Conservation (phyloP, 2,113 vertebrate genomes). For the Fulica atra region DNA sequence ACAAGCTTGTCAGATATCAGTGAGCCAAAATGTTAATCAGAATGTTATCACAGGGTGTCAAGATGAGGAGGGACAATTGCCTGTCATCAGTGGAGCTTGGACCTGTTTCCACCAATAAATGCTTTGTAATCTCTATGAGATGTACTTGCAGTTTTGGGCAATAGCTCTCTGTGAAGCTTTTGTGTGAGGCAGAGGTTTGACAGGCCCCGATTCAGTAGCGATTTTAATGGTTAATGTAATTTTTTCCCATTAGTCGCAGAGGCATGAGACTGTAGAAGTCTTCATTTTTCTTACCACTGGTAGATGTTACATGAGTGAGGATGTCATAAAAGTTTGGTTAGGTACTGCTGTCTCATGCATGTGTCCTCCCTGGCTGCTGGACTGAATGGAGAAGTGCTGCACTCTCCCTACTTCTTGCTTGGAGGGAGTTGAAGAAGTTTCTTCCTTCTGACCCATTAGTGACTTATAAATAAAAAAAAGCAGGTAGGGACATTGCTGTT, state of each 20-base stretch:
- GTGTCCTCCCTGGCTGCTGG: accelerated
- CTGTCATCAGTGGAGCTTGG: background rate
- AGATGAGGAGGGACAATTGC: background rate
- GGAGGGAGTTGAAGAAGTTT: background rate
- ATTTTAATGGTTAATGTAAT: background rate
- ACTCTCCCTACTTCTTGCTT: background rate
- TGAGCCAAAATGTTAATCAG: background rate
- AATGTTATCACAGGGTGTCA: background rate
- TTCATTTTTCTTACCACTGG: background rate
- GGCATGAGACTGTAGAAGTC: background rate
- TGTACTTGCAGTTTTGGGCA: background rate
- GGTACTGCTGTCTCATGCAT: background rate
- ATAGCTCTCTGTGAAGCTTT: background rate
- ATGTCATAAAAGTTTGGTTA: background rate
- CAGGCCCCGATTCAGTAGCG: background rate
- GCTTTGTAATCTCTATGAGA: background rate
- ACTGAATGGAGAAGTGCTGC: background rate
- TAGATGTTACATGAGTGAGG: background rate
- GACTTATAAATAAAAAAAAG: background rate
- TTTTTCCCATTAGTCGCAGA: background rate
- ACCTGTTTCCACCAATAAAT: background rate
- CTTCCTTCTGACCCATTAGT: background rate
- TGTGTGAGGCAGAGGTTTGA: background rate
- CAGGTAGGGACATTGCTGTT: background rate
- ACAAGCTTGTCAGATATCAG: background rate